Percentiles rank a stretch among this genome's conserved stretches.
Evolutionary conservation across 2,113 vertebrate genomes (phyloP).

Genomic region (Campylorhamphus procurvoides): DNA sequence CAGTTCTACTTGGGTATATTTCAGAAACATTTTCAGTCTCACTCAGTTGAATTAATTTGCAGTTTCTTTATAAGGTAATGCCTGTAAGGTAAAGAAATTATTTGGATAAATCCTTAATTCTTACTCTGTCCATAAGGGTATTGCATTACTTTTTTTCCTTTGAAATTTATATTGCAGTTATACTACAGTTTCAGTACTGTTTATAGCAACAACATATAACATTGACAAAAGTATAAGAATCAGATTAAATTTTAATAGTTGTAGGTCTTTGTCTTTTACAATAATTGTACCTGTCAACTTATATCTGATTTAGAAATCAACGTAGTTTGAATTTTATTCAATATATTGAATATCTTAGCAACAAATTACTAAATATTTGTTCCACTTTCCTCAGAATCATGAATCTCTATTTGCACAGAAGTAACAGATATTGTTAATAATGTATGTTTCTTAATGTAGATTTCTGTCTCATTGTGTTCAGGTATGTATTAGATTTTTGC

Average conservation of each 20-base stretch:
- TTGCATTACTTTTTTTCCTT: not conserved
- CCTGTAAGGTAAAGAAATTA: not conserved
- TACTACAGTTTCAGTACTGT: not conserved
- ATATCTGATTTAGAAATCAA: not conserved
- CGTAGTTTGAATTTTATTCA: not conserved
- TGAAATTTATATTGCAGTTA: not conserved
- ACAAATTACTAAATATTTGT: not conserved
- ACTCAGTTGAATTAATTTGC: not conserved
- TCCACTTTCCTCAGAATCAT: not conserved
- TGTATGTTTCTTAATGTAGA: not conserved
- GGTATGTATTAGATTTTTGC: not conserved
- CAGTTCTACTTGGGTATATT: not conserved
- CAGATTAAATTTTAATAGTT: not conserved
- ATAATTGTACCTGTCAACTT: not conserved
- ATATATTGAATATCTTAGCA: not conserved
- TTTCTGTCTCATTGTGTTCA: not conserved
- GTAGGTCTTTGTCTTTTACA: not conserved
- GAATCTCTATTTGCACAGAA: not conserved
- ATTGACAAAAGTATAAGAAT: not conserved
- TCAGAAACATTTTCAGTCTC: not conserved
- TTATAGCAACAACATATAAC: not conserved
- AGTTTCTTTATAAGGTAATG: not conserved
- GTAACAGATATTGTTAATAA: not conserved
- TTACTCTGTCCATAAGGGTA: not conserved
- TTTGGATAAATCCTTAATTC: not conserved